Base-by-base conservation (phyloP, 1,140 invertebrate genomes). In the Frieseomelitta varia region DNA sequence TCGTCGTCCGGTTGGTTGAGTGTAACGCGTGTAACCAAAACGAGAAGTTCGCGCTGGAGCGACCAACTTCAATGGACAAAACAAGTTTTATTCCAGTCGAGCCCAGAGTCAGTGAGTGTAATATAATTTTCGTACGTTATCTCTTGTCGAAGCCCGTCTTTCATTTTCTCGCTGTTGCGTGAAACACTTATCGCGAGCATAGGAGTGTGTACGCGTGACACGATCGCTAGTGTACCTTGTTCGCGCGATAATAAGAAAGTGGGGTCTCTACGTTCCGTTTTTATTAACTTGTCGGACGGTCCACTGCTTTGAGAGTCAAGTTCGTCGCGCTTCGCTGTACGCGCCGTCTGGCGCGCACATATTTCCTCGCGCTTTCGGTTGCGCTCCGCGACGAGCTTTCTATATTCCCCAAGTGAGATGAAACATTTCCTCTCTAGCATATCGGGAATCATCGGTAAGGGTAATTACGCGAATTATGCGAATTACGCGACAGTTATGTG, bases 251-350 rank as follows among this genome's bases (percentile, higher is more conserved):
- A 88, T 80, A 84, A 86, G 87, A 86, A 89, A 88, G 84, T 85
- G 78, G 87, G 84, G 75, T 82, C 84, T 75, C 83, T 81, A 73
- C 71, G 87, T 82, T 88, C 87, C 87, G 87, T 88, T 88, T 88
- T 88, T 88, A 85, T 88, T 89, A 81, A 83, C 87, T 88, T 84
- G 87, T 85, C 87, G 84, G 87, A 89, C 88, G 88, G 84, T 89
- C 88, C 88, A 82, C 84, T 86, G 85, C 84, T 88, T 83, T 89
- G 87, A 88, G 88, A 88, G 87, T 88, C 88, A 89, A 89, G 87
- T 88, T 89, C 87, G 88, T 89, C 88, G 84, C 88, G 88, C 88
- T 88, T 85, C 88, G 84, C 74, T 87, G 88, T 88, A 81, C 87
- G 87, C 87, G 83, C 83, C 61, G 87, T 84, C 83, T 88, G 75